A percentile compares a stretch with the other conserved stretches of the same genome.
Evolutionary conservation across 2,888 invertebrate species (phyloP).

Genomic region (Hoplodrina ambigua): DNA sequence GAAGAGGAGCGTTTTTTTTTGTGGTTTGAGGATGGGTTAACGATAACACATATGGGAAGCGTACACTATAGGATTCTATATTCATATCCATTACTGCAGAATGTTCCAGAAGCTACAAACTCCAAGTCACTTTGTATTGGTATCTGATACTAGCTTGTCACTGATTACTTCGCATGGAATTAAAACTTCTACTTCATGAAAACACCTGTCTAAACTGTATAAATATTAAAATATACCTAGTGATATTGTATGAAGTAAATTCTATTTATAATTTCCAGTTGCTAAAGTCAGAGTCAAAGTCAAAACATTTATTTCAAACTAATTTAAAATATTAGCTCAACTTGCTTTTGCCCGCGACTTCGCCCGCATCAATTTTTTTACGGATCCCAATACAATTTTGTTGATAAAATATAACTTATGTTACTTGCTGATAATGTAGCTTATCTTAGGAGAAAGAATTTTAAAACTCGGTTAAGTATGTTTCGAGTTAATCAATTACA

Average conservation of each 20-base stretch:
- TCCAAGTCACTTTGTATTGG: neutral
- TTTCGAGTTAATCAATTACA: no score
- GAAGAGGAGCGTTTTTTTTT: no score
- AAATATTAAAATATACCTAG: neutral
- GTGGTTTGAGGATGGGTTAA: no score
- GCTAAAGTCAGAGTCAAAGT: no score
- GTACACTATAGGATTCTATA: neutral
- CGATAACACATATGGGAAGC: no score
- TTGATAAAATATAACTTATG: no score
- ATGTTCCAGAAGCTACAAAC: neutral
- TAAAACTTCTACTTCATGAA: constrained; percentile 11
- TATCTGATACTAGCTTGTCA: constrained; percentile 1
- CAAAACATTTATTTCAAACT: no score
- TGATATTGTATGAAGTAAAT: neutral
- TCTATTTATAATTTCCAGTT: neutral
- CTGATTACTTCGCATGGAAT: constrained; percentile 23
- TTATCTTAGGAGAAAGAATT: no score
- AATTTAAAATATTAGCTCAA: constrained; percentile 3
- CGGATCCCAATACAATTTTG: no score
- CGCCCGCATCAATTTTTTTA: no score
- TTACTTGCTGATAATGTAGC: no score
- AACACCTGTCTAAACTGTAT: constrained; percentile 22
- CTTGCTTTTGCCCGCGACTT: neutral
- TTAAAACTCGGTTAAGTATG: no score
- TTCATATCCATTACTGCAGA: constrained; percentile 14